Percentiles rank a stretch among this genome's conserved stretches.
These are phyloP conservation scores for Drosophila mimica DNA, from an alignment of 2,888 invertebrate species.

Conservation along the genomic window DNA sequence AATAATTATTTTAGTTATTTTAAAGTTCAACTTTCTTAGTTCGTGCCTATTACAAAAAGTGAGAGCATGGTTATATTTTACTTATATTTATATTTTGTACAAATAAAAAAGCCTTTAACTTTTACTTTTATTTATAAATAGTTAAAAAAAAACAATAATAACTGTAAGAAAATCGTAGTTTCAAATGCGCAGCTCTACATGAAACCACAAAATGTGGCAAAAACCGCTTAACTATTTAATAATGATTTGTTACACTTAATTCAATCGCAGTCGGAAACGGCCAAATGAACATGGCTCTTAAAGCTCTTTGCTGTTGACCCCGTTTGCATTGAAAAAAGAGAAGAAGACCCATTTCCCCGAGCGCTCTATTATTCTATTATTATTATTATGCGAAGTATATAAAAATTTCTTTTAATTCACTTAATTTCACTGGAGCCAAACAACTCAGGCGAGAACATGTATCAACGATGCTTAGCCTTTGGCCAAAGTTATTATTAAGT, in stretches of 20 bases:
- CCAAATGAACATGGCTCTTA: slow-evolving; percentile 15
- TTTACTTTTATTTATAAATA: not conserved
- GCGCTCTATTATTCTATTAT: slow-evolving; percentile 34
- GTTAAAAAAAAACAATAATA: not conserved
- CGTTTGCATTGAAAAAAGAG: slow-evolving; percentile 19
- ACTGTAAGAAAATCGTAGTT: not conserved
- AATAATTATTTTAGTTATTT: not conserved
- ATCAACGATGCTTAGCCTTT: slow-evolving; percentile 50
- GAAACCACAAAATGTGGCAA: slow-evolving; percentile 12
- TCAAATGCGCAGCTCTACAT: not conserved
- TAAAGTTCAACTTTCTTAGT: not conserved
- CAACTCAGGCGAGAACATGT: slow-evolving; percentile 35
- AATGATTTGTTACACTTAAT: slow-evolving; percentile 50
- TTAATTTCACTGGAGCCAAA: slow-evolving; percentile 53
- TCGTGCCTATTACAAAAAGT: not conserved
- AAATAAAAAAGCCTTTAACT: not conserved
- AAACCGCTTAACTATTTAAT: slow-evolving; percentile 33
- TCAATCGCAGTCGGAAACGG: slow-evolving; percentile 45
- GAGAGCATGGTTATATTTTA: not conserved
- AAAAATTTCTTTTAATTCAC: slow-evolving; percentile 57
- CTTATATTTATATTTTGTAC: not conserved
- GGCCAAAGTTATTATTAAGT: slow-evolving; percentile 53
- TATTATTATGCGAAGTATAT: slow-evolving; percentile 8
- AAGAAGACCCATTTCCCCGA: slow-evolving; percentile 22
- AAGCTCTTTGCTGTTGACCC: slow-evolving; percentile 35